phyloP scores from a whole-genome alignment of 1,140 invertebrate genomes.

The Drosophila tsacasi region DNA sequence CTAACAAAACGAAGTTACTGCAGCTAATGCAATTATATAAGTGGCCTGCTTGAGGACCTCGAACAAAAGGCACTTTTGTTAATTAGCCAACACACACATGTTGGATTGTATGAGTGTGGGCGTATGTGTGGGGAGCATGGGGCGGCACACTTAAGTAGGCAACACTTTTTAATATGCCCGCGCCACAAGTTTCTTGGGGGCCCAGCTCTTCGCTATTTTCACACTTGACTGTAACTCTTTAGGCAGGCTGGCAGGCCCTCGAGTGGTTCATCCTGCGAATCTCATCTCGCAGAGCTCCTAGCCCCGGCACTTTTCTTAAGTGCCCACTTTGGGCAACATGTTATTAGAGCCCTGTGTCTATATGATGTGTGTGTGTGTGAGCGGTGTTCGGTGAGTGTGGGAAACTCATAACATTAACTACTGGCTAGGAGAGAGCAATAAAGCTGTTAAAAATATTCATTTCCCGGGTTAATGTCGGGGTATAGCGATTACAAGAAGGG shows the following conservation, averaged over 20 bases:
- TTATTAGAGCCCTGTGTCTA: conserved; percentile 52
- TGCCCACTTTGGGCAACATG: conserved; percentile 64
- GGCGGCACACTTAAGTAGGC: conserved; percentile 50
- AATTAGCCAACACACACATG: conserved; percentile 66
- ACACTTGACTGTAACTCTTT: conserved; percentile 46
- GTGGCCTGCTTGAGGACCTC: conserved; percentile 68
- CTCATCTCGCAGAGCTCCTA: conserved; percentile 18
- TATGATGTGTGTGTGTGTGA: conserved; percentile 7
- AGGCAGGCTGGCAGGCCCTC: conserved; percentile 3
- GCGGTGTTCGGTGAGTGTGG: conserved; percentile 27
- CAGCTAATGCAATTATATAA: conserved; percentile 83
- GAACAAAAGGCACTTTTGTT: conserved; percentile 76
- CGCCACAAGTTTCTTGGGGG: conserved; percentile 42
- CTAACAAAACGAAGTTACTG: conserved; percentile 55
- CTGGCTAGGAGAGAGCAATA: conserved; percentile 34
- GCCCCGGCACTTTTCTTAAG: conserved; percentile 53
- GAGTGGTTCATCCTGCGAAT: conserved; percentile 38
- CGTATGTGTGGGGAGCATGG: conserved; percentile 5
- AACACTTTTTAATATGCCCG: conserved; percentile 61
- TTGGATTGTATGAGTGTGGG: not conserved
- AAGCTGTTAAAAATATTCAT: conserved; percentile 51
- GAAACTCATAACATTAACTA: conserved; percentile 66
- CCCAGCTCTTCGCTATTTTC: conserved; percentile 49
- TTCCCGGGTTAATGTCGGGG: conserved; percentile 30
- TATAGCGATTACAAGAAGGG: conserved; percentile 15